A percentile compares a stretch with the other conserved stretches of the same genome.
phyloP scores from a whole-genome alignment of 2,888 invertebrate species.

The Malacosoma neustria region DNA sequence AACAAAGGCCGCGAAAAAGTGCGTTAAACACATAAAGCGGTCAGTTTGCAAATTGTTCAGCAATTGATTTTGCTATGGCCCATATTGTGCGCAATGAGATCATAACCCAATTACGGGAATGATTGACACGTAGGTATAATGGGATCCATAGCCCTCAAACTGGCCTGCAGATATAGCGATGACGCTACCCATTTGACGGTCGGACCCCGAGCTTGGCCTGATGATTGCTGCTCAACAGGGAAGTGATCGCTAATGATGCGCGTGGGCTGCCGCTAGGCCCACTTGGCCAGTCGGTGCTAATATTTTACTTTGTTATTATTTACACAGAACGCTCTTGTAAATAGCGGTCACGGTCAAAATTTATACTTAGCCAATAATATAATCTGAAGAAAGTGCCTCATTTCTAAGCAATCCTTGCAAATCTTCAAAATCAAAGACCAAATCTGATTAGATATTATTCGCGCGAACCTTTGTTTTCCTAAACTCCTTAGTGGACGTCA shows the following conservation, averaged over 20 bases:
- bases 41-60: no score
- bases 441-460: no score
- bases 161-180: conserved; percentile 19
- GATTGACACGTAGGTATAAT: background rate
- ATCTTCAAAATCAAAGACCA: no score
- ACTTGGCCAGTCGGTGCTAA: background rate
- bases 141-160: background rate
- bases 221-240: conserved; percentile 5
- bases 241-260: background rate
- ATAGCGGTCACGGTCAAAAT: no score
- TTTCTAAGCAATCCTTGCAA: no score
- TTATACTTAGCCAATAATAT: no score
- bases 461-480: no score
- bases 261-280: background rate
- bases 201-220: conserved; percentile 19
- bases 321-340: background rate
- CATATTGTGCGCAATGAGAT: background rate
- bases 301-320: background rate
- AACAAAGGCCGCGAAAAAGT: no score
- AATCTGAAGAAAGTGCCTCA: no score
- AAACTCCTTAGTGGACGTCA: no score
- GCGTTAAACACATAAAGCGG: no score
- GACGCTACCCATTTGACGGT: conserved; percentile 13
- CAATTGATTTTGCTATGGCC: no score
- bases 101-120: conserved; percentile 4